Percentiles rank a stretch among this genome's conserved stretches.
Conservation (phyloP, 1,140 invertebrate genomes). For the Phortica variegata region DNA sequence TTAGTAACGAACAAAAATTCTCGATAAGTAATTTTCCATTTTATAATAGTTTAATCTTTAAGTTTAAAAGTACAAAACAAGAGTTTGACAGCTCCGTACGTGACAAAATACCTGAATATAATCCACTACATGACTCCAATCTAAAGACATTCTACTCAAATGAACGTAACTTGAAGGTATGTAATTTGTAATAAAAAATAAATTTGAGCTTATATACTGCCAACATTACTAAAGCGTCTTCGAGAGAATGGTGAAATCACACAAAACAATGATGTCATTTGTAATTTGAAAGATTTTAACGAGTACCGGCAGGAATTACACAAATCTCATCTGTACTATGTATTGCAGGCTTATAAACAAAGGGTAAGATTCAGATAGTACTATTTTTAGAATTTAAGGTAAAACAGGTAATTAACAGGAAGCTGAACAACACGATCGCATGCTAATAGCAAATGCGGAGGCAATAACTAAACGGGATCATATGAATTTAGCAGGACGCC, state of each 20-base stretch:
- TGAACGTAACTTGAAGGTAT: slow-evolving; percentile 34
- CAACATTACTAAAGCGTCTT: slow-evolving; percentile 41
- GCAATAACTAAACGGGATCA: slow-evolving; percentile 40
- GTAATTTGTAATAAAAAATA: neutral
- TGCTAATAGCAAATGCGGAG: slow-evolving; percentile 44
- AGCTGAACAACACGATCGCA: slow-evolving; percentile 39
- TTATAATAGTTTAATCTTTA: neutral
- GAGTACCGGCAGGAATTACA: slow-evolving; percentile 46
- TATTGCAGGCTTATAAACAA: slow-evolving; percentile 40
- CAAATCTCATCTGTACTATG: slow-evolving; percentile 50
- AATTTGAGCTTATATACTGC: neutral
- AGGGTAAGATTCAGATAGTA: slow-evolving; percentile 2
- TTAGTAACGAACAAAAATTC: slow-evolving; percentile 16
- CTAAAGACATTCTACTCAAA: slow-evolving; percentile 47
- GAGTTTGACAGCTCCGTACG: slow-evolving; percentile 40
- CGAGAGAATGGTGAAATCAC: slow-evolving; percentile 49
- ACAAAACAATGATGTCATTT: slow-evolving; percentile 48
- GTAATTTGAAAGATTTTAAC: slow-evolving; percentile 52
- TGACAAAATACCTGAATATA: slow-evolving; percentile 40
- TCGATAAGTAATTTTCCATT: neutral
- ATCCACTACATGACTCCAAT: slow-evolving; percentile 49
- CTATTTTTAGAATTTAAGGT: too few relatives aligned
- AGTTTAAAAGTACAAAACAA: slow-evolving; percentile 37
- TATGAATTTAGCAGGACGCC: slow-evolving; percentile 24
- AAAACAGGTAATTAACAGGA: too few relatives aligned